Percentiles rank a stretch among this genome's conserved stretches.
phyloP scores from a whole-genome alignment of 2,113 vertebrate species.

The Varanus komodoensis region DNA sequence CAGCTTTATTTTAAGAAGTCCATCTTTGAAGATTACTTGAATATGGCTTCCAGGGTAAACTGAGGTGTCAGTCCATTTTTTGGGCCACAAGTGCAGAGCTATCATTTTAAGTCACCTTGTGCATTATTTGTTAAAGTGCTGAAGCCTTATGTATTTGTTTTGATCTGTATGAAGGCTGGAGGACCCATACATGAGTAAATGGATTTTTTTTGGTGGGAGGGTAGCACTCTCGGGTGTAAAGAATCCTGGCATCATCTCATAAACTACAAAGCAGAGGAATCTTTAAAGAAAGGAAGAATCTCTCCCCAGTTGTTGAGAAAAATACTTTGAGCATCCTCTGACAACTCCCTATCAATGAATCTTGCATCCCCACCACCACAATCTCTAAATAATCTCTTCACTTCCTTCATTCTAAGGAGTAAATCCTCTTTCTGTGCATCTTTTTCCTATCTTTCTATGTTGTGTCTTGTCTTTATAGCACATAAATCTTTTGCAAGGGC shows the following conservation, averaged over 20 bases:
- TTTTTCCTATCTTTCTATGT: neutral
- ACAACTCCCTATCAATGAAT: neutral
- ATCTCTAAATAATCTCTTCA: neutral
- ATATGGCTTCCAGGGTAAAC: neutral
- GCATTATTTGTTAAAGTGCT: neutral
- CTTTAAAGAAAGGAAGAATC: neutral
- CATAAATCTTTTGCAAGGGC: neutral
- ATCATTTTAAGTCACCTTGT: neutral
- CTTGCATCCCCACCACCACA: neutral
- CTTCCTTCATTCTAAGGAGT: neutral
- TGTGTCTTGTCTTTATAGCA: neutral
- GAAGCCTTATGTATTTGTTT: neutral
- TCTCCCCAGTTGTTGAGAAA: neutral
- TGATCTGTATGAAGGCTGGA: neutral
- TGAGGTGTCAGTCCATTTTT: neutral
- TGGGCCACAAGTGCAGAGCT: neutral
- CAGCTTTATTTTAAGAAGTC: neutral
- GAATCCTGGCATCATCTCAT: neutral
- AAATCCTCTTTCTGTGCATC: neutral
- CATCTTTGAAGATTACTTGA: slow-evolving; percentile 3
- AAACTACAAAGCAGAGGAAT: neutral
- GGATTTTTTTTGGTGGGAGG: neutral
- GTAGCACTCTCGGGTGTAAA: neutral
- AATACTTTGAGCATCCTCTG: neutral
- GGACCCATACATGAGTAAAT: neutral